Percentiles rank a stretch among this genome's conserved stretches.
Evolutionary conservation across 2,888 invertebrate species (phyloP).

Genomic region (Acronicta alni): DNA sequence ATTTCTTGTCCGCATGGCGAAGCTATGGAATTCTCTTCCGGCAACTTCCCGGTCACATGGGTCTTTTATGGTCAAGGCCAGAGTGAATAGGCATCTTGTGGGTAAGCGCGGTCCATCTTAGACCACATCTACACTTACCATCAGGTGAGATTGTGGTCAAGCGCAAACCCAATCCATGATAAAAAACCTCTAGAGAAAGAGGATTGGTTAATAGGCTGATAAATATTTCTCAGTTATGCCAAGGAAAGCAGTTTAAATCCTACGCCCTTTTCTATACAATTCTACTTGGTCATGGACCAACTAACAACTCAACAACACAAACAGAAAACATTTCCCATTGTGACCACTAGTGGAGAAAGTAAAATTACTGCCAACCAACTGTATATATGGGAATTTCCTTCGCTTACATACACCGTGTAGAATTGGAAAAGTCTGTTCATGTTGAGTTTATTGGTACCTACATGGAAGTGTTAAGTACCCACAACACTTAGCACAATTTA

Average conservation of each 20-base stretch:
- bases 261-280: background rate
- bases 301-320: background rate
- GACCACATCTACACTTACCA: no score
- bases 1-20: no score
- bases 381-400: slow-evolving; percentile 36
- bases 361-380: slow-evolving; percentile 19
- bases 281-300: background rate
- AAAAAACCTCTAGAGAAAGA: no score
- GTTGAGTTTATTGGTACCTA: slow-evolving; percentile 4
- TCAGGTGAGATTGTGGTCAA: no score
- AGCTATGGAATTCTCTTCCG: no score
- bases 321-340: slow-evolving; percentile 16
- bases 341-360: slow-evolving; percentile 33
- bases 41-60: no score
- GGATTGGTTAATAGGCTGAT: no score
- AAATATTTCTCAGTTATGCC: no score
- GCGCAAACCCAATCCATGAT: no score
- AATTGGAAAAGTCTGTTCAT: slow-evolving; percentile 46
- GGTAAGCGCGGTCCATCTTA: no score
- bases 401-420: slow-evolving; percentile 11
- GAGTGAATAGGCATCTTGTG: no score
- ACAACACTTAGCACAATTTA: slow-evolving; percentile 21
- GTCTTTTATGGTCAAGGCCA: no score
- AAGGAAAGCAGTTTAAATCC: background rate
- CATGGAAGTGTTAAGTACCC: background rate